Evolutionary conservation across 2,797 vertebrate species (phyloP).

Genomic region (Xenentodon cancila): DNA sequence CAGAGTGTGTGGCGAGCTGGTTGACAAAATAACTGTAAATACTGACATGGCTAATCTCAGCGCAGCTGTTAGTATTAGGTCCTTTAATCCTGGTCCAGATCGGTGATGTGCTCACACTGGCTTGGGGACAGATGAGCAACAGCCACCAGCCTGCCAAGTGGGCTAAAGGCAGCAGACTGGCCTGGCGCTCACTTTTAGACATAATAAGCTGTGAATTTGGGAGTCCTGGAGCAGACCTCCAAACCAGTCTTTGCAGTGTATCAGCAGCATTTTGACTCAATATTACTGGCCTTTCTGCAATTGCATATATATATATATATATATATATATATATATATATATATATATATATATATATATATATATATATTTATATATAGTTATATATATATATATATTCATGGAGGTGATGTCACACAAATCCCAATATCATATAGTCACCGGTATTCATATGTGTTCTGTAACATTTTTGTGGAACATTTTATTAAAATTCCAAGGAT

Average conservation of each 20-base stretch:
- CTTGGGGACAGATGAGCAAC: constrained; percentile 77
- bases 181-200: constrained; percentile 66
- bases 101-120: constrained; percentile 75
- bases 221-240: constrained; percentile 46
- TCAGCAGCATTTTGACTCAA: constrained; percentile 41
- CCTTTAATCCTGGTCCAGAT: constrained; percentile 79
- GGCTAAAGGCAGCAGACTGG: constrained; percentile 75
- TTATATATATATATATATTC: too few relatives aligned
- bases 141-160: constrained; percentile 79
- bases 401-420: too few relatives aligned
- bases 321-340: too few relatives aligned
- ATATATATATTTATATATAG: too few relatives aligned
- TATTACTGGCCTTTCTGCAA: constrained; percentile 27
- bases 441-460: too few relatives aligned
- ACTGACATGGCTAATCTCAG: constrained; percentile 79
- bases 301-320: background rate
- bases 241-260: constrained; percentile 46
- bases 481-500: background rate
- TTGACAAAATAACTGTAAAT: constrained; percentile 82
- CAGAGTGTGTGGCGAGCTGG: constrained; percentile 50
- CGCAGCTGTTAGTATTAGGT: constrained; percentile 81
- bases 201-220: constrained; percentile 67
- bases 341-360: too few relatives aligned
- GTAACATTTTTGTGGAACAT: too few relatives aligned
- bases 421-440: too few relatives aligned